Base-by-base conservation (phyloP, 2,113 vertebrate species). In the Panthera uncia region DNA sequence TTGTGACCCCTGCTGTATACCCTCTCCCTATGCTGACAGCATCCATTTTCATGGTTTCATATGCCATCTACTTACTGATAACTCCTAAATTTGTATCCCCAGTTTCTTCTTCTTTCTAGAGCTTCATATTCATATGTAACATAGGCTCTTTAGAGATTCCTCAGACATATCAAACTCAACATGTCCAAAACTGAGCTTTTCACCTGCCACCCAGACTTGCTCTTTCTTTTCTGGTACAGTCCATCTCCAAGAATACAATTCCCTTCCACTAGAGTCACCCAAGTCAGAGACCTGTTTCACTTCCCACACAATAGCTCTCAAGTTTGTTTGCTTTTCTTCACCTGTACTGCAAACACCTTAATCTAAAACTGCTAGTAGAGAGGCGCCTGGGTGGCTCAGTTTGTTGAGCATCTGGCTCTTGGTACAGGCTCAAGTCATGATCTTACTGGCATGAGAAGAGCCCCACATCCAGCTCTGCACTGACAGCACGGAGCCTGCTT, bases 91-190 rank as follows among this genome's bases (percentile, higher is more conserved):
- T 63, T 93, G 4, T 93, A 65, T 65, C 50, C 94, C 45, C 57
- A 87, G 85, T 38, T 92, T 91, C 73, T 50, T 87, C 63, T 80
- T 79, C 65, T 87, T 93, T 86, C 81, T 82, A 73, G 68, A 93
- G 50, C 41, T 97, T 95, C 29, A 65, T 57, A 69, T 86, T 82
- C 82, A 82, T 87, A 91, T 78, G 66, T 82, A 48, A 14, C 61
- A 63, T 29, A 78, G 36, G 29, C 68, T 79, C 25, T 57, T 90
- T 92, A 79, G 71, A 68, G 84, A 95, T 66, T 91, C 69, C 50
- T 55, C 83, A 91, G 66, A 97, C 68, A 84, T 38, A 61, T 78
- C 69, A 92, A 89, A 89, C 15, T 88, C 94, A 71, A 8, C 52
- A 55, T 57, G 68, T 78, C 36, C 74, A 66, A 61, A 85, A 80